A percentile compares a stretch with the other conserved stretches of the same genome.
Evolutionary conservation across 2,797 vertebrate species (phyloP).

Genomic region (Diceros bicornis): DNA sequence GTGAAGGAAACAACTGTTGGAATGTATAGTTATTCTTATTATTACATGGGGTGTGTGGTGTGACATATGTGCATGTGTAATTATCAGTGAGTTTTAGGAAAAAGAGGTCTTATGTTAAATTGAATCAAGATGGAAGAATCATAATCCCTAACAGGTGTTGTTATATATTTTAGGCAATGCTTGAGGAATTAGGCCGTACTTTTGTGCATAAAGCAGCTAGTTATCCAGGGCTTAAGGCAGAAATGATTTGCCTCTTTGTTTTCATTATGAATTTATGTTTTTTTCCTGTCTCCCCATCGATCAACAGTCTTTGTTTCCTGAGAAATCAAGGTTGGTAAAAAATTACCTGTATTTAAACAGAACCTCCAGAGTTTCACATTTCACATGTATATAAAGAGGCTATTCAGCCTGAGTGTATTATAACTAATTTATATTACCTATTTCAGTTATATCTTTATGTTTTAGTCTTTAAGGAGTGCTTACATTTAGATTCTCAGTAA

Average conservation of each 20-base stretch:
- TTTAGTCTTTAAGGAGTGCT: neutral
- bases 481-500: neutral
- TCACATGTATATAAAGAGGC: neutral
- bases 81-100: neutral
- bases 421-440: neutral
- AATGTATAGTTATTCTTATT: neutral
- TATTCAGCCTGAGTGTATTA: neutral
- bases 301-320: conserved; percentile 26
- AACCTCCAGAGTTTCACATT: neutral
- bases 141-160: neutral
- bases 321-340: conserved; percentile 20
- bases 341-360: conserved; percentile 36
- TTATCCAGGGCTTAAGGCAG: neutral
- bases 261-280: neutral
- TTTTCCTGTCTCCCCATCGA: neutral
- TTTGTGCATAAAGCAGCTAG: neutral
- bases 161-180: neutral
- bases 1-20: neutral
- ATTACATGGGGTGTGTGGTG: neutral
- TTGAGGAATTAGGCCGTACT: neutral
- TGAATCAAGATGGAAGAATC: neutral
- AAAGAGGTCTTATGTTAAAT: neutral
- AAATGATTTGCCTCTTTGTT: neutral
- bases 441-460: neutral
- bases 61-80: neutral